Evolutionary conservation across 37 sponge, comb jelly and placozoan species (phyloP).

Genomic region (Diacarnus erythraeanus): DNA sequence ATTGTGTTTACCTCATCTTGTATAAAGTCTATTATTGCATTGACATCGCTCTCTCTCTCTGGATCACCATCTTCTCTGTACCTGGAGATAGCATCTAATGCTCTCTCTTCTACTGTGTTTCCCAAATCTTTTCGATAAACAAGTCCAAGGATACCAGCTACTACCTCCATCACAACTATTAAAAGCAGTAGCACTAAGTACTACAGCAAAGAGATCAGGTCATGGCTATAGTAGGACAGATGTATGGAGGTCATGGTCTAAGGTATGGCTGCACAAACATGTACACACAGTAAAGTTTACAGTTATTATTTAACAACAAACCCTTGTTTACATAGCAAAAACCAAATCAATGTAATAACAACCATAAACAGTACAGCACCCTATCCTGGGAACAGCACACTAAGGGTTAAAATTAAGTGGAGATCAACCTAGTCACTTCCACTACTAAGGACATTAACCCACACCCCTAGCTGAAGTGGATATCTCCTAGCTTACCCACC

Average conservation of each 20-base stretch:
- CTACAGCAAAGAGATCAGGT: constrained; percentile 20
- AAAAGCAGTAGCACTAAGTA: constrained; percentile 40
- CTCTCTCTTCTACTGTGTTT: neutral
- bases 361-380: too few relatives aligned
- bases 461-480: too few relatives aligned
- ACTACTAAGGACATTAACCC: too few relatives aligned
- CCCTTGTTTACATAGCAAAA: too few relatives aligned
- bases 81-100: neutral
- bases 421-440: too few relatives aligned
- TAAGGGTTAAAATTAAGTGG: too few relatives aligned
- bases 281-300: too few relatives aligned
- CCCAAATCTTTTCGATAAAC: constrained; percentile 23
- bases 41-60: constrained; percentile 1
- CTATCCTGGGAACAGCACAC: too few relatives aligned
- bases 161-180: constrained; percentile 55
- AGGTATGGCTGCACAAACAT: too few relatives aligned
- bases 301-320: too few relatives aligned
- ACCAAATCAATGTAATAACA: too few relatives aligned
- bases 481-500: too few relatives aligned
- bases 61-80: neutral
- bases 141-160: constrained; percentile 64
- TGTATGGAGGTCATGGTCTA: neutral
- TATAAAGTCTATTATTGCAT: neutral
- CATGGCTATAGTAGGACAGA: neutral
- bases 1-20: constrained; percentile 10